phyloP scores from a whole-genome alignment of 1,140 invertebrate species.

The Aphelenchoides fujianensis region DNA sequence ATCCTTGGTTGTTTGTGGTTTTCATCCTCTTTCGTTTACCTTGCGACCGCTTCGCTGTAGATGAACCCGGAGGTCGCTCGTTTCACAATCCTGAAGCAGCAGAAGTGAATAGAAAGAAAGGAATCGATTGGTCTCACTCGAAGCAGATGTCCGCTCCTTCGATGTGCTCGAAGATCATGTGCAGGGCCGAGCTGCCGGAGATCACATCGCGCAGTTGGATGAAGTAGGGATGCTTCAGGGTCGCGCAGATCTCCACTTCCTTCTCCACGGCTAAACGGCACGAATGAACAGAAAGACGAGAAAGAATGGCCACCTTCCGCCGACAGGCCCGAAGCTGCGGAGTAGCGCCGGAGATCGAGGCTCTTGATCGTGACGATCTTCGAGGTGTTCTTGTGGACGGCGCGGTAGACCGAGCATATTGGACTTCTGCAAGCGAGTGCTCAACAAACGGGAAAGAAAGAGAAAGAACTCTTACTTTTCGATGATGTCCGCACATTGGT shows the following conservation, averaged over 20 bases:
- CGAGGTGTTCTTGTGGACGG: constrained; percentile 86
- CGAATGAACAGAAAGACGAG: constrained; percentile 25
- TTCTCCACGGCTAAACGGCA: constrained; percentile 79
- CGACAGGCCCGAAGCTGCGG: constrained; percentile 46
- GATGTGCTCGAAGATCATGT: constrained; percentile 69
- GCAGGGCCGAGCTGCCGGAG: constrained; percentile 97
- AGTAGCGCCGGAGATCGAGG: constrained; percentile 76
- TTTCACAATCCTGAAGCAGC: constrained; percentile 87
- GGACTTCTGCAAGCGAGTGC: constrained; percentile 70
- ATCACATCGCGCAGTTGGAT: constrained; percentile 95
- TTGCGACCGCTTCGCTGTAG: constrained; percentile 96
- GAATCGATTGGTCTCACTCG: constrained; percentile 67
- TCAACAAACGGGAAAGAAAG: not conserved
- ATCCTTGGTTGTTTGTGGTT: too few relatives aligned
- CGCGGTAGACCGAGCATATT: constrained; percentile 90
- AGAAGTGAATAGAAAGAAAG: not conserved
- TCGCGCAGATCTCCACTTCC: constrained; percentile 96
- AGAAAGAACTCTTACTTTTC: constrained; percentile 50
- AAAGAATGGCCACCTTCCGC: constrained; percentile 42
- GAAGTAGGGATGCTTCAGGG: constrained; percentile 97
- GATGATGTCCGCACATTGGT: constrained; percentile 48
- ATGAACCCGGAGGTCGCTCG: constrained; percentile 90
- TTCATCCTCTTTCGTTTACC: too few relatives aligned
- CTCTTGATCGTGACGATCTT: constrained; percentile 98
- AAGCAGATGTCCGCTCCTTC: constrained; percentile 90